A percentile compares a stretch with the other conserved stretches of the same genome.
Conservation (phyloP, 2,888 invertebrate genomes). For the Amitus sp. region DNA sequence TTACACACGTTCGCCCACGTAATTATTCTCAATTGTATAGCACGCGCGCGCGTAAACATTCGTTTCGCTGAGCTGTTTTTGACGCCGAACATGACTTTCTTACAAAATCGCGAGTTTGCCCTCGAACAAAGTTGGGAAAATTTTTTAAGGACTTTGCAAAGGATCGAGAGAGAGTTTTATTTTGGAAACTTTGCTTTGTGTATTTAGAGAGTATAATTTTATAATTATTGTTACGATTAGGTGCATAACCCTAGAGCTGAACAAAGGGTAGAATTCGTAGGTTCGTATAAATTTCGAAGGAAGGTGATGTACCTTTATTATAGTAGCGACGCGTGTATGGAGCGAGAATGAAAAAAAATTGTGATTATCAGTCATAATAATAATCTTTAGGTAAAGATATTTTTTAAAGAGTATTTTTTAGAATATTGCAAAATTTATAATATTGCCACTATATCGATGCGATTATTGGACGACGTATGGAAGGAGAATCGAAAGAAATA, state of each 20-base stretch:
- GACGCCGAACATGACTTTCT: conserved; percentile 10
- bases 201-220: too few species aligned
- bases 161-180: not conserved
- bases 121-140: conserved; percentile 6
- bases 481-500: conserved; percentile 14
- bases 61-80: too few species aligned
- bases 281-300: conserved; percentile 45
- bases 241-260: conserved; percentile 45
- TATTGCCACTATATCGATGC: conserved; percentile 63
- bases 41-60: conserved; percentile 29
- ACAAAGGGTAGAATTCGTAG: conserved; percentile 50
- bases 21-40: conserved; percentile 49
- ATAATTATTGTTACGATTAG: too few species aligned
- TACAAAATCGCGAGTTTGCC: not conserved
- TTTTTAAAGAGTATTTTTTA: conserved; percentile 65
- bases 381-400: conserved; percentile 65
- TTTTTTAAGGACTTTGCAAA: conserved; percentile 5
- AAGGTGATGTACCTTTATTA: too few species aligned
- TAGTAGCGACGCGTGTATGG: too few species aligned
- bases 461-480: conserved; percentile 59
- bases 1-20: conserved; percentile 51
- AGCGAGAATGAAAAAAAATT: conserved; percentile 54
- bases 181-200: too few species aligned
- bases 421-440: conserved; percentile 64
- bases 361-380: conserved; percentile 66